These are phyloP conservation scores for Borostomias antarcticus DNA, from an alignment of 2,797 vertebrate species.

Conservation along the genomic window DNA sequence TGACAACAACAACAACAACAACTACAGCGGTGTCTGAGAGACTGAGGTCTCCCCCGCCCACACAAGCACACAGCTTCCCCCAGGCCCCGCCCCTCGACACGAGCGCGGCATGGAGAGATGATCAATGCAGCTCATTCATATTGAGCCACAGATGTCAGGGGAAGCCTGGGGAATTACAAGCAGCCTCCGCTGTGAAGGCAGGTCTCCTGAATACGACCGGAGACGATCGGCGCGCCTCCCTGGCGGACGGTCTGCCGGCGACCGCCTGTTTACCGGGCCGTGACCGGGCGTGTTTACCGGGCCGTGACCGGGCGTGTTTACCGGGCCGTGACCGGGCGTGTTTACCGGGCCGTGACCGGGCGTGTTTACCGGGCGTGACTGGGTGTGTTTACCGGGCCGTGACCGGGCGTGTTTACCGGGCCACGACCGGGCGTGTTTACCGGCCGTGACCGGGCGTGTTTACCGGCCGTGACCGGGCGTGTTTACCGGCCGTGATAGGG, in stretches of 20 bases:
- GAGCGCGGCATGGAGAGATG: slow-evolving; percentile 59
- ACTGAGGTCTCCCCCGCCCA: slow-evolving; percentile 14
- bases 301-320: background rate
- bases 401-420: background rate
- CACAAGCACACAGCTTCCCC: background rate
- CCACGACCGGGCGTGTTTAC: background rate
- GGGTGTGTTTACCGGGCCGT: background rate
- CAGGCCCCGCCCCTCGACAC: slow-evolving; percentile 28
- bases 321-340: too few species aligned
- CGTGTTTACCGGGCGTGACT: too few species aligned
- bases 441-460: too few species aligned
- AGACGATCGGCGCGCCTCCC: slow-evolving; percentile 31
- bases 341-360: background rate
- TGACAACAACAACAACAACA: slow-evolving; percentile 58
- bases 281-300: background rate
- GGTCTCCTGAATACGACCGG: slow-evolving; percentile 44
- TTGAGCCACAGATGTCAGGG: slow-evolving; percentile 67
- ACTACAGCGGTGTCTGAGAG: too few species aligned
- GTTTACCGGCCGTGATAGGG: background rate
- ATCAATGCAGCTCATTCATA: slow-evolving; percentile 76
- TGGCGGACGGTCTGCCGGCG: background rate
- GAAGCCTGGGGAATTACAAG: slow-evolving; percentile 72
- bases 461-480: too few species aligned
- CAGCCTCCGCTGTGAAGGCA: slow-evolving; percentile 61
- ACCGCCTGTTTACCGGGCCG: background rate